Evolutionary conservation across 2,888 invertebrate genomes (phyloP).

Genomic region (Sceliomorpha sp.): DNA sequence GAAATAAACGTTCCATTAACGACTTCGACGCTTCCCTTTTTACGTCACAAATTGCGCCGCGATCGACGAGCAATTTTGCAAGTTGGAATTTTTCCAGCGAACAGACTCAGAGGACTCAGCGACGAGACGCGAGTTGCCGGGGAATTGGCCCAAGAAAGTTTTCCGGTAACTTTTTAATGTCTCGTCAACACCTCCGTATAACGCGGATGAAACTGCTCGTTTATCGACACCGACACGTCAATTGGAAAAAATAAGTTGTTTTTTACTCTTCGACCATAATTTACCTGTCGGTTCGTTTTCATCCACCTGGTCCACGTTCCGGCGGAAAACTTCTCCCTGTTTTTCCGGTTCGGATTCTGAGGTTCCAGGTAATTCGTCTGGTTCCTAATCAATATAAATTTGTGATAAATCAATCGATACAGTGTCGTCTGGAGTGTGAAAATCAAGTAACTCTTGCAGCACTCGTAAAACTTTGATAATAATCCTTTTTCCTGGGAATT

Average conservation of each 20-base stretch:
- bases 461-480: constrained; percentile 20
- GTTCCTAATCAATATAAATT: no score
- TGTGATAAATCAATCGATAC: no score
- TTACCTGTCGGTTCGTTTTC: not conserved
- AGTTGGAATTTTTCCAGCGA: constrained; percentile 42
- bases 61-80: constrained; percentile 31
- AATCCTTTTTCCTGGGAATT: constrained; percentile 10
- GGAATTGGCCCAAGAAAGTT: constrained; percentile 18
- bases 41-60: constrained; percentile 34
- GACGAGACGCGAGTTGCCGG: constrained; percentile 14
- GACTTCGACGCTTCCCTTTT: constrained; percentile 29
- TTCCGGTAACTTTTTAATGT: constrained; percentile 33
- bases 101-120: constrained; percentile 24
- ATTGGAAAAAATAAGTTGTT: constrained; percentile 1
- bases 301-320: not conserved
- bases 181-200: constrained; percentile 1
- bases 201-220: constrained; percentile 19
- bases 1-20: constrained; percentile 49
- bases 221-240: constrained; percentile 17
- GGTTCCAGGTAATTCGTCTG: no score
- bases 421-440: constrained; percentile 1
- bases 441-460: constrained; percentile 2
- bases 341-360: no score
- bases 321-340: no score
- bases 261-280: not conserved